Conservation (phyloP, 2,797 vertebrate species). For the Sebastes taczanowskii region DNA sequence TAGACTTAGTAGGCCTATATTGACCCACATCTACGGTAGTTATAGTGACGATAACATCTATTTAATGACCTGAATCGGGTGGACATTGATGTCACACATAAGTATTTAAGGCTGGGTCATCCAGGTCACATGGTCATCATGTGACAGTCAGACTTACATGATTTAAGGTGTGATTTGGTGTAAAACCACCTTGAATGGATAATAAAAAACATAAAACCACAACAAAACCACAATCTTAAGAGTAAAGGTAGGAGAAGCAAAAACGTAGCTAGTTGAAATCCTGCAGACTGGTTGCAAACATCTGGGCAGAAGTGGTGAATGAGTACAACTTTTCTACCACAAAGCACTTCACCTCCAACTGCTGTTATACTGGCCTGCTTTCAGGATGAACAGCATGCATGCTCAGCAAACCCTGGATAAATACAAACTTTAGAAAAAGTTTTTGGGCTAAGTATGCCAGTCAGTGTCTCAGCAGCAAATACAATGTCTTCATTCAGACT, state of each 20-base stretch:
- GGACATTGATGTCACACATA: background rate
- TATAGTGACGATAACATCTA: too few relatives aligned
- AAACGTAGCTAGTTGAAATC: background rate
- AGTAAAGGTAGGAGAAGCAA: background rate
- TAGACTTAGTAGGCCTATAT: too few relatives aligned
- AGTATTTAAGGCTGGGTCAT: background rate
- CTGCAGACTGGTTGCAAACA: background rate
- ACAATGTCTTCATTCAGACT: slow-evolving; percentile 37
- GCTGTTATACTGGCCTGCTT: background rate
- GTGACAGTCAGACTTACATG: background rate
- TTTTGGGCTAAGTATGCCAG: background rate
- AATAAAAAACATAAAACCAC: background rate
- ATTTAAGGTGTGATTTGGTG: background rate
- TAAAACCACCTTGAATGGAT: background rate
- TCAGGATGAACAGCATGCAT: background rate
- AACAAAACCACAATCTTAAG: background rate
- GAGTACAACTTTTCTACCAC: background rate
- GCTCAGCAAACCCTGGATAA: slow-evolving; percentile 1
- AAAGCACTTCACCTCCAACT: background rate
- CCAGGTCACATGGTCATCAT: background rate
- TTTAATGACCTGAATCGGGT: too few relatives aligned
- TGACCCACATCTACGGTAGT: too few relatives aligned
- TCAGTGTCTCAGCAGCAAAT: slow-evolving; percentile 23
- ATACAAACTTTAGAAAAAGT: background rate
- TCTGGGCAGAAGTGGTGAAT: background rate